Conservation (phyloP, 1,140 invertebrate species). For the Leptoteleia sp. region DNA sequence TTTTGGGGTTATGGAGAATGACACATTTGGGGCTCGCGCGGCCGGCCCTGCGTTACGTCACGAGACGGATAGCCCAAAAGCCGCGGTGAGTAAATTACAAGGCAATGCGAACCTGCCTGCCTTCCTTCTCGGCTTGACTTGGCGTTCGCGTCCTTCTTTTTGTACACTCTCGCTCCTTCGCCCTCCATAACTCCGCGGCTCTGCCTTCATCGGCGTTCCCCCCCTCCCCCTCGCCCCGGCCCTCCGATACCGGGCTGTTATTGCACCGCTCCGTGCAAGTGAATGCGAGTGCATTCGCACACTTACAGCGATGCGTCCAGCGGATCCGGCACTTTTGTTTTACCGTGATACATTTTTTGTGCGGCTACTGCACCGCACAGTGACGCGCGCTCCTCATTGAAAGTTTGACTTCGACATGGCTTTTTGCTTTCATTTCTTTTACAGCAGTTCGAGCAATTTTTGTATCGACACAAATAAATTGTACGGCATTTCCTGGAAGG, state of each 20-base stretch:
- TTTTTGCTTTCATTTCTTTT: too few species aligned
- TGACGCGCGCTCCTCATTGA: conserved; percentile 8
- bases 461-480: too few species aligned
- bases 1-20: conserved; percentile 60
- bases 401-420: conserved; percentile 7
- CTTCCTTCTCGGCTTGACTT: conserved; percentile 59
- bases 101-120: conserved; percentile 70
- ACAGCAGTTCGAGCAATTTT: too few species aligned
- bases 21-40: conserved; percentile 69
- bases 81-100: conserved; percentile 81
- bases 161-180: conserved; percentile 52
- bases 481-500: too few species aligned
- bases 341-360: conserved; percentile 72
- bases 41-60: conserved; percentile 77
- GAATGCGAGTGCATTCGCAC: conserved; percentile 44
- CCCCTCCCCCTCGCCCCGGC: conserved; percentile 20
- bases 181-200: conserved; percentile 53
- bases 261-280: conserved; percentile 28
- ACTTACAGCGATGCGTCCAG: conserved; percentile 39
- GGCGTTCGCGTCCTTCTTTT: conserved; percentile 29
- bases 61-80: conserved; percentile 77
- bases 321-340: conserved; percentile 72
- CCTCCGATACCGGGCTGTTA: conserved; percentile 45
- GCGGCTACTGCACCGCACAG: conserved; percentile 72
- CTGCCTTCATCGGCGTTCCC: conserved; percentile 45